Base-by-base conservation (phyloP, 1,140 invertebrate species). In the Procambarus clarkii region DNA sequence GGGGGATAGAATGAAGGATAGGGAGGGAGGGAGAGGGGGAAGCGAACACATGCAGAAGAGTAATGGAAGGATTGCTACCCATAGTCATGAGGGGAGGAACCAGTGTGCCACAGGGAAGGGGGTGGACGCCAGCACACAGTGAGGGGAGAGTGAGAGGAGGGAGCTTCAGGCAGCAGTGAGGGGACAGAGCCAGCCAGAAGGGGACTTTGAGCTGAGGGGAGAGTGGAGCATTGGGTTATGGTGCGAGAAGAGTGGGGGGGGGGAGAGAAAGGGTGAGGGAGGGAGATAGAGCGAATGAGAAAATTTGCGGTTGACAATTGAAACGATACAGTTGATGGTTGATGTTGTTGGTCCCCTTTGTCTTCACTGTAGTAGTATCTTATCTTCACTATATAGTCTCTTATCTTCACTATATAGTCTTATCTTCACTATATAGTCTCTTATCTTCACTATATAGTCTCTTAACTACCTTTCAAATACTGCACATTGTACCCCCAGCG, bases 151-250 rank as follows among this genome's bases (percentile, higher is more conserved):
- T 5, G 60, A 58, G 54, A 13, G 21, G 21, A 21, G 60, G 60
- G 21, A 64, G 18, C 18, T 21, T 21, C 4, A 4, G 4, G 13
- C 18, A 4, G 21, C 60, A 64, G 60, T 64, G 60, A 64, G 60
- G 60, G 60, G 60, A 64, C 3, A 18, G 60, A 64, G 9, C 3
- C 11, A 64, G 24, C 69, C n/a, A 74, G 69, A 34, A 74, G 69
- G 69, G 69, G 69, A 34, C 34, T 74, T 2, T 74, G n/a, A 74
- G 69, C 60, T 64, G 69, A 74, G 69, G 69, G 69, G 69, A 74
- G 69, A 24, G 34, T 34, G 69, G 34, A 3, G n/a, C 69, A 74
- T n/a, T 74, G 69, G n/a, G 69, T 74, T 74, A 74, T 74, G 69
- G 34, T 8, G 69, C 24, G 69, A 74, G 69, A 24, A 69, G 64